Evolutionary conservation across 2,888 invertebrate genomes (phyloP).

Genomic region (Fragum fragum): DNA sequence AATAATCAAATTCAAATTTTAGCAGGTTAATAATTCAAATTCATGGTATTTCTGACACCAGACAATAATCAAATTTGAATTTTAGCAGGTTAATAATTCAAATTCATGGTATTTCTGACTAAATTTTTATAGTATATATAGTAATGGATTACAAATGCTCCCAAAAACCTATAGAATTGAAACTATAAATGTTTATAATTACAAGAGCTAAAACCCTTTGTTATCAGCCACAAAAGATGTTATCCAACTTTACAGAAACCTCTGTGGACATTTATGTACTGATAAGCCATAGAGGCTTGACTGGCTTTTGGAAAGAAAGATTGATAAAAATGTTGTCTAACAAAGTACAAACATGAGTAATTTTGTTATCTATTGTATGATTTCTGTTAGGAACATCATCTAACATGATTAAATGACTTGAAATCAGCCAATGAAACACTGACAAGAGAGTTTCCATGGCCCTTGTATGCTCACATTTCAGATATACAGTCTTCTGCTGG

Average conservation of each 20-base stretch:
- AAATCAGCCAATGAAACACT: background rate
- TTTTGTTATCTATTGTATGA: background rate
- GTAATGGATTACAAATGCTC: no score
- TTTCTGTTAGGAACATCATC: background rate
- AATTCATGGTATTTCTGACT: no score
- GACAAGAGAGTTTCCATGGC: background rate
- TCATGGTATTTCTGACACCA: no score
- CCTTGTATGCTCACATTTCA: no score
- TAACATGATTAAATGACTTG: background rate
- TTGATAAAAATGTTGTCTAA: background rate
- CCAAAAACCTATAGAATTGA: background rate
- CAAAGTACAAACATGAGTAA: background rate
- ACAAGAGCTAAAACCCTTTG: background rate
- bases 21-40: no score
- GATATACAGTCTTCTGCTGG: no score
- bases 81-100: no score
- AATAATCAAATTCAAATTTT: no score
- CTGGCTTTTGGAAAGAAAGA: background rate
- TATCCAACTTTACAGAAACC: constrained; percentile 2
- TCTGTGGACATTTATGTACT: background rate
- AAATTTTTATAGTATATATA: no score
- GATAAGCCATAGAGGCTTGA: background rate
- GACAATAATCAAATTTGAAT: no score
- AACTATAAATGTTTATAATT: background rate
- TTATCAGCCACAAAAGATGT: background rate